Evolutionary conservation across 53 echinoderm and acorn worm species (phyloP).

Genomic region (Patiria pectinifera): DNA sequence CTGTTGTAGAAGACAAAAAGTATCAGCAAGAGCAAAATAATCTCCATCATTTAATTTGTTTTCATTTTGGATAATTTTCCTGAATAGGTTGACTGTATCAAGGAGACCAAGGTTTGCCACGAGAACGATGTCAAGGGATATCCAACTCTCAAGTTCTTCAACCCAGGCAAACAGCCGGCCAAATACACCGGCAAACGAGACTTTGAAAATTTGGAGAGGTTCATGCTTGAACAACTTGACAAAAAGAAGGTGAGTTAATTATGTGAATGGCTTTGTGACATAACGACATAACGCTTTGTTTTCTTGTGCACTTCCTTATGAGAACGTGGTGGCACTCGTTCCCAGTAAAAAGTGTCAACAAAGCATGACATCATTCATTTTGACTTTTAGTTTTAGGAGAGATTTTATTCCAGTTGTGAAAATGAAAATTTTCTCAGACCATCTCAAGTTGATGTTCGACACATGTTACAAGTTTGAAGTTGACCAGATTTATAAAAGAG

Average conservation of each 20-base stretch:
- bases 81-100: constrained; percentile 80
- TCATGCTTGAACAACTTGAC: constrained; percentile 54
- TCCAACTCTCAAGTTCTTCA: constrained; percentile 86
- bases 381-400: too few species aligned
- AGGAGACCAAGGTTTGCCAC: constrained; percentile 72
- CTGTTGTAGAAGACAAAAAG: neutral
- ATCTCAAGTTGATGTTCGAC: too few species aligned
- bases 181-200: constrained; percentile 82
- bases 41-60: too few species aligned
- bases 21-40: neutral
- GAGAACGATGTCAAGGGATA: constrained; percentile 79
- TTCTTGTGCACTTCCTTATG: too few species aligned
- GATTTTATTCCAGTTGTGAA: too few species aligned
- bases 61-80: neutral
- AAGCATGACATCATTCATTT: too few species aligned
- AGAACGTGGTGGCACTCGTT: too few species aligned
- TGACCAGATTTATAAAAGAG: too few species aligned
- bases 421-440: too few species aligned
- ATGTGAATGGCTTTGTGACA: neutral
- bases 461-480: too few species aligned
- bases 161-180: constrained; percentile 49
- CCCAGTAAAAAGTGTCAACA: too few species aligned
- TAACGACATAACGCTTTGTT: too few species aligned
- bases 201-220: constrained; percentile 66
- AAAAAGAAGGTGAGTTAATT: constrained; percentile 29